These are phyloP conservation scores for Lampris megalopsis DNA, from an alignment of 2,113 vertebrate genomes.

Conservation along the genomic window DNA sequence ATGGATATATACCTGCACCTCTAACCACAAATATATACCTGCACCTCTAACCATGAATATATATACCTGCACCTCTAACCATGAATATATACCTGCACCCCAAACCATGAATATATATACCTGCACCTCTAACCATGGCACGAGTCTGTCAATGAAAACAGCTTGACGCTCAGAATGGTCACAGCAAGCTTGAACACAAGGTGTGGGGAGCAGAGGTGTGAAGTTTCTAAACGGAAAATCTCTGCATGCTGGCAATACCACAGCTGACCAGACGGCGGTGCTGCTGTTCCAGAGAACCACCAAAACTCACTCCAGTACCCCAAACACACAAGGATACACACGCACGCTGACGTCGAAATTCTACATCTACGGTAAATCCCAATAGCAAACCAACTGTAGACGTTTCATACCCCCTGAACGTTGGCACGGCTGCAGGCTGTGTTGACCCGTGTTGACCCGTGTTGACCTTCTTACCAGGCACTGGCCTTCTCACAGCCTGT, in stretches of 20 bases:
- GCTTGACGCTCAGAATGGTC: constrained; percentile 18
- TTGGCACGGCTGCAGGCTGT: too few species aligned
- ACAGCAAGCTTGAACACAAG: constrained; percentile 43
- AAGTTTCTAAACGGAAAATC: not conserved
- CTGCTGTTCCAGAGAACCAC: constrained; percentile 44
- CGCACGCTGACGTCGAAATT: not conserved
- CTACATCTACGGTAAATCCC: too few species aligned
- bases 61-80: too few species aligned
- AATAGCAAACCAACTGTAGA: too few species aligned
- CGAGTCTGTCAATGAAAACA: constrained; percentile 29
- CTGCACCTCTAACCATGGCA: constrained; percentile 22
- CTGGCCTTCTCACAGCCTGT: constrained; percentile 11
- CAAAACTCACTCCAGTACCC: not conserved
- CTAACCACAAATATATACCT: too few species aligned
- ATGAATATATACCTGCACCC: too few species aligned
- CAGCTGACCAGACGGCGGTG: constrained; percentile 45
- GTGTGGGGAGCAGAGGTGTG: constrained; percentile 25
- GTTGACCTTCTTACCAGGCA: not conserved
- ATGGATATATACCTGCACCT: too few species aligned
- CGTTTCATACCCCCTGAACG: too few species aligned
- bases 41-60: too few species aligned
- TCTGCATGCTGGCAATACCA: not conserved
- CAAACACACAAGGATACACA: too few species aligned
- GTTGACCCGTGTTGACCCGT: not conserved
- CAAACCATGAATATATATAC: too few species aligned